Percentiles rank a stretch among this genome's conserved stretches.
phyloP scores from a whole-genome alignment of 2,113 vertebrate species.

The Hydropotes inermis region DNA sequence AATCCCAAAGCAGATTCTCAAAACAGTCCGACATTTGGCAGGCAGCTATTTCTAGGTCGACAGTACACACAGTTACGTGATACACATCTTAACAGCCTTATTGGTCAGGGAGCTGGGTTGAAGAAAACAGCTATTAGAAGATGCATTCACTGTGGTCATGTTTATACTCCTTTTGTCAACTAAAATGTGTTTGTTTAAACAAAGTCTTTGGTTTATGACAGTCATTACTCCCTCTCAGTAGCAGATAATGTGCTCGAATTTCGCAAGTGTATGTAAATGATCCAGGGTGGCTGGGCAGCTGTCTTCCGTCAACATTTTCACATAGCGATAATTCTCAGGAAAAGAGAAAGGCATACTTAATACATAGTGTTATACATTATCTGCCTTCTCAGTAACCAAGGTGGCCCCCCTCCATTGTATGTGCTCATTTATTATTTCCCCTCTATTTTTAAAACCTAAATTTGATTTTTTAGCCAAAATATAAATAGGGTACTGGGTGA shows the following conservation, averaged over 20 bases:
- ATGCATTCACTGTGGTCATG: neutral
- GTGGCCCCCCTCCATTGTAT: neutral
- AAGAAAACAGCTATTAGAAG: conserved; percentile 27
- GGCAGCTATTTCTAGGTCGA: neutral
- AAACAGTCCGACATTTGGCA: neutral
- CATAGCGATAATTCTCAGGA: conserved; percentile 17
- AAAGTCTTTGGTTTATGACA: neutral
- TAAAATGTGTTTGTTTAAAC: conserved; percentile 36
- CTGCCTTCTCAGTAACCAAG: neutral
- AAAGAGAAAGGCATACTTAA: neutral
- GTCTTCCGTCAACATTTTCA: neutral
- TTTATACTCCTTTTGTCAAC: conserved; percentile 24
- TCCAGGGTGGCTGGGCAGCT: neutral
- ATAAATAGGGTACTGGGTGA: neutral
- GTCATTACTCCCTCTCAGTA: neutral
- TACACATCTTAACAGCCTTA: neutral
- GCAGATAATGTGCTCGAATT: neutral
- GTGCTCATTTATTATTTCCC: neutral
- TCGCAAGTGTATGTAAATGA: conserved; percentile 24
- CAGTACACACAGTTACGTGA: neutral
- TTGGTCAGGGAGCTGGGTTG: neutral
- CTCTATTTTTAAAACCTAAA: neutral
- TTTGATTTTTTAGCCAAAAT: neutral
- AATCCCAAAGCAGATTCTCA: neutral
- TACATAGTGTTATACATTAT: neutral